Conservation (phyloP, 1,140 invertebrate genomes). For the Sitophilus oryzae region DNA sequence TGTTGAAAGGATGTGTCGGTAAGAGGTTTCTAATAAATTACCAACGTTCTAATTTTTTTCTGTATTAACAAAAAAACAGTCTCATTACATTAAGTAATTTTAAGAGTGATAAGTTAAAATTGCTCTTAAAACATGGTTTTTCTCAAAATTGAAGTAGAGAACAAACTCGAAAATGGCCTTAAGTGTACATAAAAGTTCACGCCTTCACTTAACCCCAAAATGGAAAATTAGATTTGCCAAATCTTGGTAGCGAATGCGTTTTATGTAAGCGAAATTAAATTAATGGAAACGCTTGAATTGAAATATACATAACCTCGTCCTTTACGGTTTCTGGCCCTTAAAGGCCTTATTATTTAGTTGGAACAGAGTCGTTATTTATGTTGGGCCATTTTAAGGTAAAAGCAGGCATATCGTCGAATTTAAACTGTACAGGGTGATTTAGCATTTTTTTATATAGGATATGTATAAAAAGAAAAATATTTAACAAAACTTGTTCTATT, state of each 20-base stretch:
- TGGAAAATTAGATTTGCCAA: slow-evolving; percentile 10
- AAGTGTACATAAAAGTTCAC: not conserved
- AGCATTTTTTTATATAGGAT: too few species aligned
- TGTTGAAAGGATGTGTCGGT: too few species aligned
- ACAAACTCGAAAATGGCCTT: not conserved
- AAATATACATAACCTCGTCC: slow-evolving; percentile 14
- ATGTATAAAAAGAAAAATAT: too few species aligned
- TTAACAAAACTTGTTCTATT: too few species aligned
- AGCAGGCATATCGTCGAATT: not conserved
- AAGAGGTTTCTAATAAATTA: too few species aligned
- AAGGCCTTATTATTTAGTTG: slow-evolving; percentile 11
- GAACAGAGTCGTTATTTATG: not conserved
- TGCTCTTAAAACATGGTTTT: too few species aligned
- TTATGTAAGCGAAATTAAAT: slow-evolving; percentile 12
- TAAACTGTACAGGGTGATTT: too few species aligned
- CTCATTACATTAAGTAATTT: too few species aligned
- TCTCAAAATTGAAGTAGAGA: too few species aligned
- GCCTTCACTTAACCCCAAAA: not conserved
- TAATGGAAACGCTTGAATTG: slow-evolving; percentile 7
- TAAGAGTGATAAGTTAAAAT: too few species aligned
- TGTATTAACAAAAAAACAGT: too few species aligned
- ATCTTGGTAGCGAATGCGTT: slow-evolving; percentile 11
- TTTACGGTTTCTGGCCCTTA: not conserved
- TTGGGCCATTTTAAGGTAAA: slow-evolving; percentile 10
- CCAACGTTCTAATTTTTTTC: too few species aligned